A percentile compares a stretch with the other conserved stretches of the same genome.
Evolutionary conservation across 2,797 vertebrate genomes (phyloP).

Genomic region (Dermochelys coriacea): DNA sequence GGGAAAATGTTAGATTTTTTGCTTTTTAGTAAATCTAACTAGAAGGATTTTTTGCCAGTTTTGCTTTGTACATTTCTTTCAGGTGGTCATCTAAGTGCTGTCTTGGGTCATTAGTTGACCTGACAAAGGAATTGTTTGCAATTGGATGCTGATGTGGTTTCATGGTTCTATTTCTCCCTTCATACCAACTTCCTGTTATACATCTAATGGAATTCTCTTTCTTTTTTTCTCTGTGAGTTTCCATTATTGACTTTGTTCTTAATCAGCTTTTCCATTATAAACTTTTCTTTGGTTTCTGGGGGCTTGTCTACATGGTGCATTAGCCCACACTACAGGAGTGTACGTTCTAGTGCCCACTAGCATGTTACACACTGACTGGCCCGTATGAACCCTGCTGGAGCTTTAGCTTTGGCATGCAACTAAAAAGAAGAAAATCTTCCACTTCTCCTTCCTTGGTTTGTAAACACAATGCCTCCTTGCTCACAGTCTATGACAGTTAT

Average conservation of each 20-base stretch:
- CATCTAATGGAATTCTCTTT: neutral
- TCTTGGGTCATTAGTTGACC: conserved; percentile 2
- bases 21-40: neutral
- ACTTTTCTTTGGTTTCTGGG: neutral
- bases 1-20: neutral
- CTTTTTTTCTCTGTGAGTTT: conserved; percentile 17
- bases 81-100: conserved; percentile 21
- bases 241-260: conserved; percentile 2
- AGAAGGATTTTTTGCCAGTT: neutral
- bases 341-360: neutral
- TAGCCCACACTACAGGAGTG: too few species aligned
- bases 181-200: neutral
- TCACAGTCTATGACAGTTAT: neutral
- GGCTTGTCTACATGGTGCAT: neutral
- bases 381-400: neutral
- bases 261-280: neutral
- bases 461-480: neutral
- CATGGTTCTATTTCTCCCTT: neutral
- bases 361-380: neutral
- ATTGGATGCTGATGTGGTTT: conserved; percentile 7
- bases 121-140: conserved; percentile 44
- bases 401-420: neutral
- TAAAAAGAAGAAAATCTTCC: neutral
- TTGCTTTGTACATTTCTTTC: conserved; percentile 9
- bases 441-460: neutral